Evolutionary conservation across 1,140 invertebrate species (phyloP).

Genomic region (Eriosoma lanigerum): DNA sequence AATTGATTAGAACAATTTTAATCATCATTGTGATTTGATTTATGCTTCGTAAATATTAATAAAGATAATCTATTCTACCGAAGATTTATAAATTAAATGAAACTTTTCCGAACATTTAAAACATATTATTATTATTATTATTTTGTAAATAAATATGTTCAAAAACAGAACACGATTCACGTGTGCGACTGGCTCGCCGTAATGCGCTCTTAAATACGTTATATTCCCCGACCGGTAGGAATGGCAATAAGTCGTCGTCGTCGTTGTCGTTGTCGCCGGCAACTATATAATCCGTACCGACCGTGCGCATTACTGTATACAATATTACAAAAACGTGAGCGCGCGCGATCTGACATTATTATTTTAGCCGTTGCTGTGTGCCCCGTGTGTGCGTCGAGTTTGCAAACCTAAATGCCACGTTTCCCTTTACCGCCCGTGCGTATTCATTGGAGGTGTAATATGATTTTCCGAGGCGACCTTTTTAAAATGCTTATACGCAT

Average conservation of each 20-base stretch:
- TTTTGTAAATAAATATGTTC: too few species aligned
- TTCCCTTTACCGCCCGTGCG: not conserved
- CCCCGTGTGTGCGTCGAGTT: not conserved
- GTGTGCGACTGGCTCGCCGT: not conserved
- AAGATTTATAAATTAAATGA: too few species aligned
- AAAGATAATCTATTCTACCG: not conserved
- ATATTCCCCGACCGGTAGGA: not conserved
- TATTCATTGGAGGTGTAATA: not conserved
- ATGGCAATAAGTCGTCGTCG: not conserved
- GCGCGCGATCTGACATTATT: conserved; percentile 30
- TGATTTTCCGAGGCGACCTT: not conserved
- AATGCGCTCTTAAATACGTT: not conserved
- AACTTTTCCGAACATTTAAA: too few species aligned
- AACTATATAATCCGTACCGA: not conserved
- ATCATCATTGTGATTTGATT: not conserved
- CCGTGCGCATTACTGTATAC: conserved; percentile 20
- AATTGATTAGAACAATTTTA: not conserved
- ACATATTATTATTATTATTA: too few species aligned
- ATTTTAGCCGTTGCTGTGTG: not conserved
- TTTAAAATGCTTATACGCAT: not conserved
- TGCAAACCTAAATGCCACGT: conserved; percentile 14
- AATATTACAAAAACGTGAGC: not conserved
- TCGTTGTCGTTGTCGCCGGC: not conserved
- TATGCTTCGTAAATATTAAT: not conserved
- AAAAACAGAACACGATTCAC: not conserved